Evolutionary conservation across 2,113 vertebrate genomes (phyloP).

Genomic region (Pteruthius melanotis): DNA sequence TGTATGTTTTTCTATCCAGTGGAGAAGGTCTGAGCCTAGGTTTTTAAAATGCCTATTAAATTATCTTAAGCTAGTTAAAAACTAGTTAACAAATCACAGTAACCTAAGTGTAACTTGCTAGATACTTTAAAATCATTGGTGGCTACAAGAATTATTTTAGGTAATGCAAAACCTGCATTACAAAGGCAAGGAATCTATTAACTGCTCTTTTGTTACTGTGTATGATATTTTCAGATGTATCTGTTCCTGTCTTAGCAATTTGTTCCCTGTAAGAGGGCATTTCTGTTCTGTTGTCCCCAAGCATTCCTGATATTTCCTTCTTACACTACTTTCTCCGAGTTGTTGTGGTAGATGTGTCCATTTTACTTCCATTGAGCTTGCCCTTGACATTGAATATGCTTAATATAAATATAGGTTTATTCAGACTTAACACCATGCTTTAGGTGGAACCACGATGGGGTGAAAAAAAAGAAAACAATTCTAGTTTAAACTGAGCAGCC

Average conservation of each 20-base stretch:
- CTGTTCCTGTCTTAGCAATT: background rate
- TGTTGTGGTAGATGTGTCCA: rapidly evolving
- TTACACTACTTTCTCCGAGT: background rate
- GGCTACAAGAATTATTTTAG: background rate
- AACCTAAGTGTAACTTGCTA: background rate
- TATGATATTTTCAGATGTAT: background rate
- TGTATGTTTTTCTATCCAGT: background rate
- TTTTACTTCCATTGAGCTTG: background rate
- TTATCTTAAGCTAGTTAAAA: background rate
- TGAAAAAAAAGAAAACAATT: background rate
- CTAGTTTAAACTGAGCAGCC: background rate
- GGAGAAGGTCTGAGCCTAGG: background rate
- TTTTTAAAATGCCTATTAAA: background rate
- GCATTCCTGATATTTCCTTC: background rate
- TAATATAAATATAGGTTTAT: background rate
- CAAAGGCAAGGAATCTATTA: background rate
- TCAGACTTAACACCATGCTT: background rate
- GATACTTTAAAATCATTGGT: background rate
- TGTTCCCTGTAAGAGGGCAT: background rate
- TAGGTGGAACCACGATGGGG: background rate
- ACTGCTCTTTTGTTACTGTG: background rate
- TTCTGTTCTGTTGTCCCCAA: rapidly evolving
- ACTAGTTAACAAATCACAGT: background rate
- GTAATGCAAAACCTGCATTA: background rate
- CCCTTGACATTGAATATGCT: background rate